These are phyloP conservation scores for Rachycentron canadum DNA, from an alignment of 2,797 vertebrate species.

Conservation along the genomic window DNA sequence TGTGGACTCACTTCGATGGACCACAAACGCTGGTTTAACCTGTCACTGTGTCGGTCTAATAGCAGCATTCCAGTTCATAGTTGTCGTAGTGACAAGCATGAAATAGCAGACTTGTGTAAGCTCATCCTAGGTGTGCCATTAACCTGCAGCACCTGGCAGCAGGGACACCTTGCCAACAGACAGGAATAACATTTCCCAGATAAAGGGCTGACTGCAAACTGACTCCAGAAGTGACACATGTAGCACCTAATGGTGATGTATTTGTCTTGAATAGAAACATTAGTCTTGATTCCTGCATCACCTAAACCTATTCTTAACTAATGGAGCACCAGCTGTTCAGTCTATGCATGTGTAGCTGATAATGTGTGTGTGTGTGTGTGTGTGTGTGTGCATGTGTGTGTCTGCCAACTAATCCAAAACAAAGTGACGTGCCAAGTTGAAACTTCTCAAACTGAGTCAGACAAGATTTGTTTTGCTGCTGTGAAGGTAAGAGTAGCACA, in stretches of 20 bases:
- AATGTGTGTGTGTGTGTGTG: constrained; percentile 28
- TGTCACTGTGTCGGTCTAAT: constrained; percentile 39
- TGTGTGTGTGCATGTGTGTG: background rate
- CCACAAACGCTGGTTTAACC: constrained; percentile 42
- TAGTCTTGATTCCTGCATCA: constrained; percentile 78
- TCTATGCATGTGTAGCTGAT: constrained; percentile 48
- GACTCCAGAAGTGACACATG: constrained; percentile 73
- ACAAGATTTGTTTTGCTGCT: constrained; percentile 20
- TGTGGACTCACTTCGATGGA: constrained; percentile 10
- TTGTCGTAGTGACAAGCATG: constrained; percentile 55
- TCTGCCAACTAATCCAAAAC: constrained; percentile 56
- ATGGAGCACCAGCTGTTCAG: constrained; percentile 75
- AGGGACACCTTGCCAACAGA: constrained; percentile 75
- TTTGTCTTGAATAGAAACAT: constrained; percentile 73
- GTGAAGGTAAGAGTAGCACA: constrained; percentile 9
- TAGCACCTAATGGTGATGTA: constrained; percentile 81
- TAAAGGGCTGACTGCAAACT: constrained; percentile 70
- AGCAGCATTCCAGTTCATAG: constrained; percentile 27
- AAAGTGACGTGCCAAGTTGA: constrained; percentile 39
- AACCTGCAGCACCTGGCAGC: constrained; percentile 69
- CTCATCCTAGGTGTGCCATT: constrained; percentile 63
- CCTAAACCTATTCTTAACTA: constrained; percentile 73
- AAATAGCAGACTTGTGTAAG: constrained; percentile 54
- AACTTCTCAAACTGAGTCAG: constrained; percentile 52
- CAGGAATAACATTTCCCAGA: constrained; percentile 71